Percentiles rank a stretch among this genome's conserved stretches.
These are phyloP conservation scores for Netelia fuscicornis DNA, from an alignment of 2,888 invertebrate species.

Conservation along the genomic window DNA sequence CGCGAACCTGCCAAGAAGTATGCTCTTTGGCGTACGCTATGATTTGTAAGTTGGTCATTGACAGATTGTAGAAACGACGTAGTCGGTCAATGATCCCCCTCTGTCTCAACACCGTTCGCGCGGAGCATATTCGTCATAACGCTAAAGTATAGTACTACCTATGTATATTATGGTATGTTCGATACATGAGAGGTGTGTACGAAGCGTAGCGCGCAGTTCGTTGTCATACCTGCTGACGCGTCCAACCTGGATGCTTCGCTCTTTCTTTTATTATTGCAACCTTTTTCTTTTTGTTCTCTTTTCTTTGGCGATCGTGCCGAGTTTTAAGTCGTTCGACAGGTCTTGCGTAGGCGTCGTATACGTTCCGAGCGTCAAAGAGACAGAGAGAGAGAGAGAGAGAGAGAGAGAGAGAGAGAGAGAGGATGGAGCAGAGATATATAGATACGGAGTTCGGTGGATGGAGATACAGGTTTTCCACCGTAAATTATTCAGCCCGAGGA, in stretches of 20 bases:
- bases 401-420: neutral
- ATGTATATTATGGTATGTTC: neutral
- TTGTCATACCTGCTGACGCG: conserved; percentile 6
- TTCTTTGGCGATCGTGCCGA: neutral
- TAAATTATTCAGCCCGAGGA: neutral
- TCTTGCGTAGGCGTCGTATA: conserved; percentile 23
- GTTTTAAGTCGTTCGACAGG: conserved; percentile 12
- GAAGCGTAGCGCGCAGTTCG: neutral
- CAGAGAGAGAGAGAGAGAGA: neutral
- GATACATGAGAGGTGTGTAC: neutral
- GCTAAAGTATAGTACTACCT: neutral
- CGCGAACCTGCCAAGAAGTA: too few relatives aligned
- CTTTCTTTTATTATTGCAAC: neutral
- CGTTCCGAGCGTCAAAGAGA: neutral
- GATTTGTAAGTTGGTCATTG: conserved; percentile 23
- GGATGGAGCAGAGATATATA: neutral
- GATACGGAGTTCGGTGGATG: neutral
- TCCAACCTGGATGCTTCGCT: neutral
- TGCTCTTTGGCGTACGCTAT: conserved; percentile 1
- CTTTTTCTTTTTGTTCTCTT: neutral
- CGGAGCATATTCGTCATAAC: neutral
- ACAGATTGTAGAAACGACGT: conserved; percentile 28
- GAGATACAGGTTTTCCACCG: neutral
- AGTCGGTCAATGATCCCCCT: conserved; percentile 24
- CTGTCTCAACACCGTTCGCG: neutral